A percentile compares a stretch with the other conserved stretches of the same genome.
phyloP scores from a whole-genome alignment of 2,797 vertebrate species.

The Sebastes minor region DNA sequence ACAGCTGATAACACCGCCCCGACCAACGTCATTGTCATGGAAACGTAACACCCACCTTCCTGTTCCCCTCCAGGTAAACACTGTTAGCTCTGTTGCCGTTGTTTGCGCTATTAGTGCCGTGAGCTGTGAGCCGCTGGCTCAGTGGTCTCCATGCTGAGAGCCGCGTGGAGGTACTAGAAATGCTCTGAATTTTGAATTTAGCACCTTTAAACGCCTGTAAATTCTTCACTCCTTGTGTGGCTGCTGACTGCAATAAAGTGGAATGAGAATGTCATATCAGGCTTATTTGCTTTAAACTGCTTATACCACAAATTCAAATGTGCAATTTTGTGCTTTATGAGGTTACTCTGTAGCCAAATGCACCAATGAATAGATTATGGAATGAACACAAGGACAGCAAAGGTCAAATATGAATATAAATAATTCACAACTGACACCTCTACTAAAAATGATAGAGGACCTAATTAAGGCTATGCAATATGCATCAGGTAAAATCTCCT shows the following conservation, averaged over 20 bases:
- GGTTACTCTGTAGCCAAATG: slow-evolving; percentile 3
- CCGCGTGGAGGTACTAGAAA: neutral
- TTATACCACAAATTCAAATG: slow-evolving; percentile 9
- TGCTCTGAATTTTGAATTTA: neutral
- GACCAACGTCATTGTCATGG: fast-evolving
- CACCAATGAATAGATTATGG: slow-evolving; percentile 20
- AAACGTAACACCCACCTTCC: neutral
- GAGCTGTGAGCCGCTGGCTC: neutral
- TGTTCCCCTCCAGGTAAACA: neutral
- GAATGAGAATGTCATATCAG: neutral
- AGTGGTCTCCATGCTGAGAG: neutral
- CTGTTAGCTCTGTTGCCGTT: neutral
- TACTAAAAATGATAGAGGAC: slow-evolving; percentile 37
- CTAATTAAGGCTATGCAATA: slow-evolving; percentile 50
- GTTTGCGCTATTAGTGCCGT: neutral
- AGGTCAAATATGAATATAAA: slow-evolving; percentile 51
- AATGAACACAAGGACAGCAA: slow-evolving; percentile 36
- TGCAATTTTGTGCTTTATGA: neutral
- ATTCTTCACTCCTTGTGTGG: neutral
- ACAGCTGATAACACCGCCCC: too few species aligned
- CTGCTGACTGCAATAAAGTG: neutral
- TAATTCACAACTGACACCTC: slow-evolving; percentile 52
- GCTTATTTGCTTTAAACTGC: neutral
- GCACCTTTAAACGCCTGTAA: neutral
- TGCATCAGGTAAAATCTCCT: slow-evolving; percentile 39